phyloP scores from a whole-genome alignment of 2,113 vertebrate species.

The Larimichthys polyactis region DNA sequence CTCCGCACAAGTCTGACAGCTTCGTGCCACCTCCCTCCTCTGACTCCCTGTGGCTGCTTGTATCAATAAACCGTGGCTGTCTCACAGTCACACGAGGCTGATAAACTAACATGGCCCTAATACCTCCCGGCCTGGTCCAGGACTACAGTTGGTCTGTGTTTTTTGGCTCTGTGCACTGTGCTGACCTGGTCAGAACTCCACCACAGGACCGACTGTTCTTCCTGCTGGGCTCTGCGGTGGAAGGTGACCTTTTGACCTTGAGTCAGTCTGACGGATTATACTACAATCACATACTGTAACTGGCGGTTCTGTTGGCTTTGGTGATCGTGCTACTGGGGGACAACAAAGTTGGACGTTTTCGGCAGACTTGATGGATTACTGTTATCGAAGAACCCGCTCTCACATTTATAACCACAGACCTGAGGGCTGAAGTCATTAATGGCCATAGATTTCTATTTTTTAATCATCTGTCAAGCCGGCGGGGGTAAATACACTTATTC shows the following conservation, averaged over 20 bases:
- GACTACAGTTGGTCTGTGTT: neutral
- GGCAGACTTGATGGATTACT: too few relatives aligned
- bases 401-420: too few relatives aligned
- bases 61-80: slow-evolving; percentile 25
- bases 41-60: slow-evolving; percentile 23
- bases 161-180: neutral
- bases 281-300: neutral
- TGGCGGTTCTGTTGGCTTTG: too few relatives aligned
- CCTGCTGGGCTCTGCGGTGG: slow-evolving; percentile 1
- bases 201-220: neutral
- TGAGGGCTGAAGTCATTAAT: too few relatives aligned
- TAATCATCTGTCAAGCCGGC: neutral
- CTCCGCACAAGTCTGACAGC: neutral
- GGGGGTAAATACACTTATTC: neutral
- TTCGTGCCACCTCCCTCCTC: neutral
- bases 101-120: slow-evolving; percentile 34
- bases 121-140: neutral
- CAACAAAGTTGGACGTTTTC: too few relatives aligned
- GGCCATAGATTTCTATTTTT: neutral
- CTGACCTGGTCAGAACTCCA: slow-evolving; percentile 9
- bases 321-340: too few relatives aligned
- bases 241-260: slow-evolving; percentile 31
- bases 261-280: neutral
- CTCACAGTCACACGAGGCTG: slow-evolving; percentile 21
- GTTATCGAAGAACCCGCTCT: too few relatives aligned